phyloP scores from a whole-genome alignment of 2,113 vertebrate genomes.

The Podarcis raffonei region DNA sequence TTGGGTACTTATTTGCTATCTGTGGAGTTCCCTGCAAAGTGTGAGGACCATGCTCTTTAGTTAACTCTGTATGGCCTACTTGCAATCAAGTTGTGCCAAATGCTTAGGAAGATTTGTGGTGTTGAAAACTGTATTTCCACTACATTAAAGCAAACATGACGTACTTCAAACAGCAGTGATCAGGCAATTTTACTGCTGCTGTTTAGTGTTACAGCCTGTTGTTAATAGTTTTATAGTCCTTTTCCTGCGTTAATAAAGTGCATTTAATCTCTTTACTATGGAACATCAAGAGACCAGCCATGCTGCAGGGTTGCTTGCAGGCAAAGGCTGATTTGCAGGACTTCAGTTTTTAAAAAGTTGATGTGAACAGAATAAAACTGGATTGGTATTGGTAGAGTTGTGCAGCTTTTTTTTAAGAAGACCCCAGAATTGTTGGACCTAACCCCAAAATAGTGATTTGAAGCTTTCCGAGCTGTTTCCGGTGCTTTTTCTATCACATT shows the following conservation, averaged over 20 bases:
- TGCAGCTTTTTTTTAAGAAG: no score
- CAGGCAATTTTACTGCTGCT: background rate
- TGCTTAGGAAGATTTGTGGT: background rate
- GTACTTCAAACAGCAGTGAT: rapidly evolving
- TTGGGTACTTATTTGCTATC: no score
- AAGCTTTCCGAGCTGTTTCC: no score
- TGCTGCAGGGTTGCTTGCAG: slow-evolving; percentile 4
- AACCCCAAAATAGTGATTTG: no score
- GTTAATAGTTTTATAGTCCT: slow-evolving; percentile 11
- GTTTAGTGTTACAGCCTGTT: slow-evolving; percentile 8
- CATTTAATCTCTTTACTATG: slow-evolving; percentile 3
- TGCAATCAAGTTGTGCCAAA: background rate
- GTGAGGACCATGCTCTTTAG: background rate
- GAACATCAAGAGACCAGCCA: slow-evolving; percentile 26
- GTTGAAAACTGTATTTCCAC: background rate
- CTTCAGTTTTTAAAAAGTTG: background rate
- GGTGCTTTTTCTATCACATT: no score
- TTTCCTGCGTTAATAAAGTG: background rate
- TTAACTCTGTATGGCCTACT: background rate
- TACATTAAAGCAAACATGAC: background rate
- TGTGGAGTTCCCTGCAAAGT: background rate
- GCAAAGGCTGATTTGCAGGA: background rate
- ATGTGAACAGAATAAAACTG: background rate
- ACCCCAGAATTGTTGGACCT: no score
- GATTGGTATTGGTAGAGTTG: background rate